Evolutionary conservation across 1,140 invertebrate genomes (phyloP).

Genomic region (Aricia agestis): DNA sequence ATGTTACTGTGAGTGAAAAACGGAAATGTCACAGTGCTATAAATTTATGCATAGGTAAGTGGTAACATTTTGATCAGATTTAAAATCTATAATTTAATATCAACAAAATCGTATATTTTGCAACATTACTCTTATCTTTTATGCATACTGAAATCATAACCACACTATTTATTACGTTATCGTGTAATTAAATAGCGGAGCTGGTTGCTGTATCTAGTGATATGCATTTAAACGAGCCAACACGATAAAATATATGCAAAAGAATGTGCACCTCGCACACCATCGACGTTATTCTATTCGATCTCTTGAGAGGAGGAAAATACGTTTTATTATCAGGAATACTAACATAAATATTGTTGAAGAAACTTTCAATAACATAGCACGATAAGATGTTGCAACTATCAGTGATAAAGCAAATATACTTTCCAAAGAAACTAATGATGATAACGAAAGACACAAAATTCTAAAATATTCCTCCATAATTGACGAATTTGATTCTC

Average conservation of each 20-base stretch:
- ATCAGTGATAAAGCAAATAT: background rate
- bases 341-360: background rate
- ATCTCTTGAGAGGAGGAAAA: constrained; percentile 24
- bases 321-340: background rate
- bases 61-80: too few species aligned
- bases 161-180: constrained; percentile 18
- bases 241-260: constrained; percentile 34
- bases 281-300: constrained; percentile 27
- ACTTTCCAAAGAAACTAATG: background rate
- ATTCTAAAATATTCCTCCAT: background rate
- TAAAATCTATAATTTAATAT: background rate
- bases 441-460: background rate
- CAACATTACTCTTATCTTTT: background rate
- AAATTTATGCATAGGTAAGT: too few species aligned
- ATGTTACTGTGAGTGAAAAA: too few species aligned
- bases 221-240: constrained; percentile 7
- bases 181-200: constrained; percentile 35
- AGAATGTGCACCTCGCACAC: constrained; percentile 22
- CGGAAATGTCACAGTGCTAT: too few species aligned
- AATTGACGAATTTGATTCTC: background rate
- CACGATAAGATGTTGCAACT: background rate
- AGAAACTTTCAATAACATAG: background rate
- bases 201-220: constrained; percentile 17
- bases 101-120: background rate
- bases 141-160: constrained; percentile 1